A percentile compares a stretch with the other conserved stretches of the same genome.
Evolutionary conservation across 1,140 invertebrate genomes (phyloP).

Genomic region (Brachionus sp.): DNA sequence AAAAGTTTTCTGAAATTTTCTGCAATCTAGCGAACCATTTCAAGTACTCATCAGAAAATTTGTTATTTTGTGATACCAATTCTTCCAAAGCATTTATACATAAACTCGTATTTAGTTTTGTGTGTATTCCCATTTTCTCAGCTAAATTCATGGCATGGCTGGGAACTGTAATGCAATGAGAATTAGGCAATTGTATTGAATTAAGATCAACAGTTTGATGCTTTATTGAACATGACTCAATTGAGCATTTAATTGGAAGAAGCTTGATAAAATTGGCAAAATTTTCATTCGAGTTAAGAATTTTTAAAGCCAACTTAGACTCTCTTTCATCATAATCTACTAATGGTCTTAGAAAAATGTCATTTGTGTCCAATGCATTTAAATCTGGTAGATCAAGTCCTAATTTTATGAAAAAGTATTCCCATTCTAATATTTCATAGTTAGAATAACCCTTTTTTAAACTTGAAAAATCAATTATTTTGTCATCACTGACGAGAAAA

Average conservation of each 20-base stretch:
- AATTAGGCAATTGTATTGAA: background rate
- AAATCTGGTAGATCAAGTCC: background rate
- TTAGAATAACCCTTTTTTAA: background rate
- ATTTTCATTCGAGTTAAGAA: background rate
- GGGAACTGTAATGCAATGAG: background rate
- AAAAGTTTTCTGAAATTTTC: background rate
- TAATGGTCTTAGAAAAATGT: background rate
- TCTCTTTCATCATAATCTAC: background rate
- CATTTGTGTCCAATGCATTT: background rate
- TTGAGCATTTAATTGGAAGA: background rate
- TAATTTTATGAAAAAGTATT: slow-evolving; percentile 1
- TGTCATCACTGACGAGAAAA: background rate
- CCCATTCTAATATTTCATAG: background rate
- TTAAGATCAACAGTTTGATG: background rate
- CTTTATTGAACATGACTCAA: background rate
- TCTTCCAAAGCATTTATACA: background rate
- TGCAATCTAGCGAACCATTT: background rate
- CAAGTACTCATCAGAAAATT: background rate
- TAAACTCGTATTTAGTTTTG: background rate
- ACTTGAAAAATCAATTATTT: background rate
- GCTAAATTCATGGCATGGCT: background rate
- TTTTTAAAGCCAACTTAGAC: background rate
- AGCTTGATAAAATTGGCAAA: background rate
- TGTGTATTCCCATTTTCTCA: background rate
- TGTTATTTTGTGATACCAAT: background rate